A percentile compares a stretch with the other conserved stretches of the same genome.
Evolutionary conservation across 2,888 invertebrate genomes (phyloP).

Genomic region (Metallyticus violacea): DNA sequence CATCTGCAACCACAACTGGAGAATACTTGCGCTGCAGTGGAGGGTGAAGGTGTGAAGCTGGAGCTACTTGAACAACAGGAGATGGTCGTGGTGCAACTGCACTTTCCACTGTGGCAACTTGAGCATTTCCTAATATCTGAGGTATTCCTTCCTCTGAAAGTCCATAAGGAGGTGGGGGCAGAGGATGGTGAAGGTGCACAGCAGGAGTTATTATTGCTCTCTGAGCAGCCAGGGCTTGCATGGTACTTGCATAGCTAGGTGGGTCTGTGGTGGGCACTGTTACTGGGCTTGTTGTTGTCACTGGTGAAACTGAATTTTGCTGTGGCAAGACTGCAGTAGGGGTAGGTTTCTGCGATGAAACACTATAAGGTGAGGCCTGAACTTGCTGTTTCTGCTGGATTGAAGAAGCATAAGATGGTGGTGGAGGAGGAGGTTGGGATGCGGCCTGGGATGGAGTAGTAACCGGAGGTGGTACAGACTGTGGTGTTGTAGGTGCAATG

Average conservation of each 20-base stretch:
- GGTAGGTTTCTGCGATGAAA: conserved; percentile 39
- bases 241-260: conserved; percentile 87
- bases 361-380: conserved; percentile 40
- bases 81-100: conserved; percentile 50
- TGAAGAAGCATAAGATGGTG: conserved; percentile 78
- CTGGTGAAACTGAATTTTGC: conserved; percentile 45
- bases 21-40: conserved; percentile 71
- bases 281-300: conserved; percentile 41
- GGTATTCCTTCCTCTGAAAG: conserved; percentile 47
- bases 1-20: conserved; percentile 51
- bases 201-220: conserved; percentile 48
- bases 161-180: conserved; percentile 65
- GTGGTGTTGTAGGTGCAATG: conserved; percentile 83
- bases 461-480: conserved; percentile 48
- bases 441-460: conserved; percentile 40
- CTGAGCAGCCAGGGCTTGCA: conserved; percentile 75
- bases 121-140: conserved; percentile 39
- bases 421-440: conserved; percentile 57
- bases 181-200: conserved; percentile 54
- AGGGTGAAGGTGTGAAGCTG: conserved; percentile 51
- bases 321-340: conserved; percentile 46
- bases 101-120: conserved; percentile 50
- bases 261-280: conserved; percentile 81
- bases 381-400: conserved; percentile 69
- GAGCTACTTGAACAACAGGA: conserved; percentile 38